These are phyloP conservation scores for Oncorhynchus nerka DNA, from an alignment of 2,113 vertebrate genomes.

Conservation along the genomic window DNA sequence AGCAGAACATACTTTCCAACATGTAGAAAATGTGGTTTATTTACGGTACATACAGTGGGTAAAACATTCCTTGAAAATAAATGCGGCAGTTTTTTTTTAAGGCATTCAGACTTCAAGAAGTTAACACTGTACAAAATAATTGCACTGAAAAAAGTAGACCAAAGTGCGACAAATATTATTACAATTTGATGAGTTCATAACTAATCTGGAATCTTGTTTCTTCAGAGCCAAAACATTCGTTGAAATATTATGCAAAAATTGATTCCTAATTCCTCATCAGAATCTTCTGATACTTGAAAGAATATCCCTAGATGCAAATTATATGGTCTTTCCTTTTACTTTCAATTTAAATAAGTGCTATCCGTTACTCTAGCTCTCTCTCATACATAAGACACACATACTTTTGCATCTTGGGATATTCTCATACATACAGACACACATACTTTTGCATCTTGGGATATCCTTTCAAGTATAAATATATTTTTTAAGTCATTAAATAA, in stretches of 20 bases:
- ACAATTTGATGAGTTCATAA: constrained; percentile 25
- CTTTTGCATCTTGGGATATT: too few species aligned
- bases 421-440: constrained; percentile 1
- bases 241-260: constrained; percentile 11
- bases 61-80: constrained; percentile 64
- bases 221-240: constrained; percentile 18
- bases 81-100: constrained; percentile 53
- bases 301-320: constrained; percentile 1
- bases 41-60: constrained; percentile 54
- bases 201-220: constrained; percentile 20
- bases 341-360: constrained; percentile 27
- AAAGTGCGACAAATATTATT: constrained; percentile 42
- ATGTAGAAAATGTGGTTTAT: constrained; percentile 64
- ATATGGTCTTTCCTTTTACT: constrained; percentile 16
- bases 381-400: constrained; percentile 2
- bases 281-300: constrained; percentile 4
- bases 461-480: too few species aligned
- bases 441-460: too few species aligned
- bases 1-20: constrained; percentile 46
- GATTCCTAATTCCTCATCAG: not conserved
- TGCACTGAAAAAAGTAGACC: constrained; percentile 46
- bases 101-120: constrained; percentile 51
- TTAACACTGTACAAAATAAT: constrained; percentile 61
- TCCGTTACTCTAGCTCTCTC: constrained; percentile 17
- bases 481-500: constrained; percentile 11